Percentiles rank a stretch among this genome's conserved stretches.
Evolutionary conservation across 2,113 vertebrate genomes (phyloP).

Genomic region (Narcine bancroftii): DNA sequence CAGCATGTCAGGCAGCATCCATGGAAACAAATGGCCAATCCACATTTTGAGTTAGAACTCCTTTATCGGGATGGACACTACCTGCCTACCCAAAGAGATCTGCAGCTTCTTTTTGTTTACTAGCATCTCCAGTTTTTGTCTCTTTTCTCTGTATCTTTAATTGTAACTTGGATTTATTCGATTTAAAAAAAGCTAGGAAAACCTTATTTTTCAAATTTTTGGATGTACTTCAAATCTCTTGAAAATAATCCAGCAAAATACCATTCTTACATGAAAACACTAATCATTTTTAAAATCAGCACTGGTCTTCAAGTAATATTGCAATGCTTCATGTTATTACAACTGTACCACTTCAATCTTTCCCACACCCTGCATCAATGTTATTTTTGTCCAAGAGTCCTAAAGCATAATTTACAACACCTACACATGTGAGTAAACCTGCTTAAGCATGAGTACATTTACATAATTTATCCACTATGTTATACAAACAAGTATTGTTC

Average conservation of each 20-base stretch:
- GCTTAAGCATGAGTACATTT: background rate
- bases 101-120: too few species aligned
- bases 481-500: background rate
- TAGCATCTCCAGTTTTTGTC: too few species aligned
- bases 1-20: too few species aligned
- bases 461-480: background rate
- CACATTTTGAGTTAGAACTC: too few species aligned
- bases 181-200: too few species aligned
- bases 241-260: background rate
- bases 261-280: background rate
- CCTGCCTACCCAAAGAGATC: too few species aligned
- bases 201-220: background rate
- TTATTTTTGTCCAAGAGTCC: background rate
- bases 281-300: background rate
- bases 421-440: background rate
- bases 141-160: background rate
- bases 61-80: too few species aligned
- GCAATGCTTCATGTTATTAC: background rate
- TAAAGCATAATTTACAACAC: background rate
- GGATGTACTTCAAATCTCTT: background rate
- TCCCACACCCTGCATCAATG: background rate
- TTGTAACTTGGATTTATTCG: background rate
- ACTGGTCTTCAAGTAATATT: background rate
- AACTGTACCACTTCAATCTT: background rate
- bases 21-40: too few species aligned